Percentiles rank a stretch among this genome's conserved stretches.
Evolutionary conservation across 1,140 invertebrate genomes (phyloP).

Genomic region (Aphidius ervi): DNA sequence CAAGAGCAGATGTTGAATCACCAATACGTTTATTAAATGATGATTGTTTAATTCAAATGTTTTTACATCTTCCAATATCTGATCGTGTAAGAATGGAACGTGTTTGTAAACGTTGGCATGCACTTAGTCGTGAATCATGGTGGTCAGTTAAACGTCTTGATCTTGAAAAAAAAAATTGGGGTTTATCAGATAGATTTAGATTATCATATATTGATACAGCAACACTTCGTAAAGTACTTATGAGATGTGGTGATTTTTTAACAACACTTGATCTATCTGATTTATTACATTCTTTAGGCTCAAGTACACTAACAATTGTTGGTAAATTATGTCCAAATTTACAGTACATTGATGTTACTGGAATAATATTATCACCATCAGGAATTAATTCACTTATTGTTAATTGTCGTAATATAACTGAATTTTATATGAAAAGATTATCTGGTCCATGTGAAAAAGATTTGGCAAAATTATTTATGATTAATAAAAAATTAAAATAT

Average conservation of each 20-base stretch:
- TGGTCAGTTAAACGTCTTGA: conserved; percentile 34
- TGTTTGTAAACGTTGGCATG: conserved; percentile 45
- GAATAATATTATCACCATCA: conserved; percentile 34
- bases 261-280: conserved; percentile 34
- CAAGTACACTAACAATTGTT: conserved; percentile 41
- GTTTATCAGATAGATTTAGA: conserved; percentile 18
- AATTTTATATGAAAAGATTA: conserved; percentile 36
- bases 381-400: conserved; percentile 36
- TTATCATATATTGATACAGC: conserved; percentile 30
- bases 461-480: conserved; percentile 37
- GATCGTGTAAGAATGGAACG: conserved; percentile 43
- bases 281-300: conserved; percentile 25
- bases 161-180: conserved; percentile 31
- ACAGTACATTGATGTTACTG: conserved; percentile 35
- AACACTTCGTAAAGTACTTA: conserved; percentile 39
- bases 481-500: conserved; percentile 35
- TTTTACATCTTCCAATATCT: conserved; percentile 40
- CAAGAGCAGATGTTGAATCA: conserved; percentile 22
- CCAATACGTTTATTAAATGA: conserved; percentile 44
- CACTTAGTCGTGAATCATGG: conserved; percentile 41
- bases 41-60: conserved; percentile 46
- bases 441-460: conserved; percentile 38
- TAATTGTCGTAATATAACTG: conserved; percentile 37
- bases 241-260: conserved; percentile 42
- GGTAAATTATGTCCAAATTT: conserved; percentile 44